Percentiles rank a stretch among this genome's conserved stretches.
phyloP scores from a whole-genome alignment of 2,888 invertebrate genomes.

The Mythimna pallens region DNA sequence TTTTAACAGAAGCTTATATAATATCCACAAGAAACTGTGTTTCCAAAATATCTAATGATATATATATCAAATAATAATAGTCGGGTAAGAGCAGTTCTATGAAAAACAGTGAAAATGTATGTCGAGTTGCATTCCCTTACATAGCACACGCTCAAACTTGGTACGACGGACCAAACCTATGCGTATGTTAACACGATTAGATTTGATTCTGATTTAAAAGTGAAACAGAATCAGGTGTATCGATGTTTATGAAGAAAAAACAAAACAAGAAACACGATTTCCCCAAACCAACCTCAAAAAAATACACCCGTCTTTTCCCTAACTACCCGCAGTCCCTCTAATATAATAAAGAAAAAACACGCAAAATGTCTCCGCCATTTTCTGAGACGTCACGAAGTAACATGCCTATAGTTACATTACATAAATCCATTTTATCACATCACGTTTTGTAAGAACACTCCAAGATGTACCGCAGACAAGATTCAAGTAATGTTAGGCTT shows the following conservation, averaged over 20 bases:
- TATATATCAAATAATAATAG: no score
- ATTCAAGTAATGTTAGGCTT: constrained; percentile 68
- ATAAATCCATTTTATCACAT: constrained; percentile 59
- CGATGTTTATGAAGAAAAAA: neutral
- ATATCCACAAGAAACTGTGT: no score
- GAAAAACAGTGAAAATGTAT: no score
- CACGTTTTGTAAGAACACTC: constrained; percentile 55
- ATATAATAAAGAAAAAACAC: constrained; percentile 48
- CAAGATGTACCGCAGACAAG: constrained; percentile 54
- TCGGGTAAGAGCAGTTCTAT: no score
- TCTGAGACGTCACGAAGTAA: constrained; percentile 27
- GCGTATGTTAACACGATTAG: no score
- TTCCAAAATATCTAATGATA: no score
- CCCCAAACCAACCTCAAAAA: constrained; percentile 8
- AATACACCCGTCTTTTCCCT: neutral
- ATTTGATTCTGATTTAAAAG: no score
- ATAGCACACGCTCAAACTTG: no score
- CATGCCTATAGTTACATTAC: constrained; percentile 42
- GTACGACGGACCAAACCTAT: no score
- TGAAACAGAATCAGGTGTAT: no score
- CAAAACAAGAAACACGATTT: neutral
- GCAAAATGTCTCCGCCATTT: constrained; percentile 37
- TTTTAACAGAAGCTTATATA: no score
- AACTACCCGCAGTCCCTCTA: constrained; percentile 20
- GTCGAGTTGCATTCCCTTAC: no score